Base-by-base conservation (phyloP, 1,140 invertebrate species). In the Penaeus indicus region DNA sequence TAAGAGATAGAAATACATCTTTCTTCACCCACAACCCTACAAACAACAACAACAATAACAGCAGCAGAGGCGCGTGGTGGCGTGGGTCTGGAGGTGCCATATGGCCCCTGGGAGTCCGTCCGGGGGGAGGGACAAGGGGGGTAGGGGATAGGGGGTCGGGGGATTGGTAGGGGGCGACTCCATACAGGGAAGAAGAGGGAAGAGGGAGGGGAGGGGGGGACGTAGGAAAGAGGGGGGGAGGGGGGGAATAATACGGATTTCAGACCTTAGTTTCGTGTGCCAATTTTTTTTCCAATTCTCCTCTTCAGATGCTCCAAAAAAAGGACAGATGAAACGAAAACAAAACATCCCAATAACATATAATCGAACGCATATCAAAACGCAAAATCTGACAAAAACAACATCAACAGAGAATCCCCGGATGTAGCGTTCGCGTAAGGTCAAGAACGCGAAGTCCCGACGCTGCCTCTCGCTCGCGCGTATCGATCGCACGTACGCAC, bases 401-500 rank as follows among this genome's bases (percentile, higher is more conserved):
- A 54, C 54, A 16, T 16, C 54, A 54, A 54, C 54, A 54, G 54
- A 54, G 16, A 54, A 54, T 54, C 54, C 54, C 54, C 54, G 54
- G 54, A 54, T 54, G 2, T 54, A 54, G 0, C 54, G 54, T 54
- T 54, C 54, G 54, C 54, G 54, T 54, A 54, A 61, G 79, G 79
- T 60, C 25, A 27, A 54, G 60, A 54, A 81, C n/a, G 21, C 25
- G 60, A 60, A 83, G 25, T 25, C n/a, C 10, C n/a, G 32, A 72
- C 16, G 67, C n/a, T n/a, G 67, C 54, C 5, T 54, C 54, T 54
- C 54, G 54, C 54, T 54, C 54, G 54, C 16, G 54, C 16, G 10
- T 86, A 86, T 86, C 77, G 85, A 86, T 80, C 77, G 38, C 54
- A 54, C 54, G 22, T 19, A 47, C 77, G 67, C 77, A 79, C 62